These are phyloP conservation scores for Caenorhabditis drosophilae DNA, from an alignment of 2,888 invertebrate species.

Conservation along the genomic window DNA sequence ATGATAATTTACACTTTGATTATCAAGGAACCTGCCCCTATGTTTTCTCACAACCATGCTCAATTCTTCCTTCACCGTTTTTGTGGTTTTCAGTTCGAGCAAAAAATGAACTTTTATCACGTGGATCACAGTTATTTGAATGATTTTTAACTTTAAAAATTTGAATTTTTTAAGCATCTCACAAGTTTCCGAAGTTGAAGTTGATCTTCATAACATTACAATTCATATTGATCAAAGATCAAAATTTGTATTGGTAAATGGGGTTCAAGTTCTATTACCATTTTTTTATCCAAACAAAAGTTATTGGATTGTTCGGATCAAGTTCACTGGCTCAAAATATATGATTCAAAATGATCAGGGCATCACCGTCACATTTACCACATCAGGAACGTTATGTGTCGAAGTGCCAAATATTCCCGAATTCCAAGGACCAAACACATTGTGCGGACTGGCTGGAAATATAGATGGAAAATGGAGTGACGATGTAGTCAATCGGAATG, in stretches of 20 bases:
- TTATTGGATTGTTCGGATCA: slow-evolving; percentile 22
- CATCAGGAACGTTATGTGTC: slow-evolving; percentile 37
- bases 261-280: slow-evolving; percentile 44
- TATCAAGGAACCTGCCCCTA: slow-evolving; percentile 68
- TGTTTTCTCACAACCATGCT: slow-evolving; percentile 56
- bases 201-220: slow-evolving; percentile 48
- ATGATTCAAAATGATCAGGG: slow-evolving; percentile 40
- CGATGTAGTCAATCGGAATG: slow-evolving; percentile 44
- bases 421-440: slow-evolving; percentile 42
- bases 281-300: slow-evolving; percentile 53
- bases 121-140: slow-evolving; percentile 21
- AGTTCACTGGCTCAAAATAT: slow-evolving; percentile 37
- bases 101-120: slow-evolving; percentile 44
- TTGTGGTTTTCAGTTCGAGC: slow-evolving; percentile 47
- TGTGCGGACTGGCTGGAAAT: slow-evolving; percentile 61
- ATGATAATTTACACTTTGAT: slow-evolving; percentile 63
- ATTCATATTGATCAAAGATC: slow-evolving; percentile 48
- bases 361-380: slow-evolving; percentile 41
- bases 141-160: not conserved
- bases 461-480: slow-evolving; percentile 51
- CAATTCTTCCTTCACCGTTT: slow-evolving; percentile 30
- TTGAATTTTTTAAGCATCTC: slow-evolving; percentile 43
- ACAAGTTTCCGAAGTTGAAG: slow-evolving; percentile 48
- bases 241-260: slow-evolving; percentile 46
- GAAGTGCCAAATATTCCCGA: slow-evolving; percentile 49